phyloP scores from a whole-genome alignment of 2,888 invertebrate species.

The Perizoma affinitatum region DNA sequence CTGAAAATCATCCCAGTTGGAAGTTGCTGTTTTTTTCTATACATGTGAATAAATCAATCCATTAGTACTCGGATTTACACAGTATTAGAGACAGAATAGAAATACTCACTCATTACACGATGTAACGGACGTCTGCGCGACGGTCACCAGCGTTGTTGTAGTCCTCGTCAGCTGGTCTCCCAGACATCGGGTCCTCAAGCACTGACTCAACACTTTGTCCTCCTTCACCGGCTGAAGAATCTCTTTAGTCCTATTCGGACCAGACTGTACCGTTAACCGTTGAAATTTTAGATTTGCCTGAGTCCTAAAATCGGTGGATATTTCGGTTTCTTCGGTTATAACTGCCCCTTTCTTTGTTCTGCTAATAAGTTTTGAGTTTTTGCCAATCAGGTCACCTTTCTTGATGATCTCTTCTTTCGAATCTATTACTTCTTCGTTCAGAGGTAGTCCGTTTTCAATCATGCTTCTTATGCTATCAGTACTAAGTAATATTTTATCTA shows the following conservation, averaged over 20 bases:
- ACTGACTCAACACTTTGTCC: constrained; percentile 65
- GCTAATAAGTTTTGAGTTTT: constrained; percentile 70
- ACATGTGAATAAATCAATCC: too few species aligned
- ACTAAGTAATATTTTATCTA: constrained; percentile 72
- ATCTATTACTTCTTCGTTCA: constrained; percentile 64
- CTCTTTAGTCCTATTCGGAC: constrained; percentile 71
- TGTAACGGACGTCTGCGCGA: constrained; percentile 74
- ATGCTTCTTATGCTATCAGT: constrained; percentile 72
- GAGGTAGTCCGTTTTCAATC: constrained; percentile 76
- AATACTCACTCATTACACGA: constrained; percentile 81
- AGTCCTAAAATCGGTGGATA: constrained; percentile 71
- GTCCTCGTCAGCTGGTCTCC: constrained; percentile 73
- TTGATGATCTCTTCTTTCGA: constrained; percentile 68
- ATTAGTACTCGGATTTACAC: background rate
- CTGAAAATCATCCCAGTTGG: too few species aligned
- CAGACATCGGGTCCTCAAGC: constrained; percentile 68
- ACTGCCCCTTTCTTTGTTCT: constrained; percentile 72
- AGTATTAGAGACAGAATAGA: background rate
- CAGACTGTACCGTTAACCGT: constrained; percentile 70
- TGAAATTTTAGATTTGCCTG: constrained; percentile 74
- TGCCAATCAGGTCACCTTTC: constrained; percentile 73
- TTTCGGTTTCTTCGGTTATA: constrained; percentile 76
- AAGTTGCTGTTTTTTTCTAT: too few species aligned
- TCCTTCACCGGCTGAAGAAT: constrained; percentile 68
- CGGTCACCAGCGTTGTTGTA: constrained; percentile 75